Evolutionary conservation across 2,797 vertebrate species (phyloP).

Genomic region (Enteromius unitaeniatus): DNA sequence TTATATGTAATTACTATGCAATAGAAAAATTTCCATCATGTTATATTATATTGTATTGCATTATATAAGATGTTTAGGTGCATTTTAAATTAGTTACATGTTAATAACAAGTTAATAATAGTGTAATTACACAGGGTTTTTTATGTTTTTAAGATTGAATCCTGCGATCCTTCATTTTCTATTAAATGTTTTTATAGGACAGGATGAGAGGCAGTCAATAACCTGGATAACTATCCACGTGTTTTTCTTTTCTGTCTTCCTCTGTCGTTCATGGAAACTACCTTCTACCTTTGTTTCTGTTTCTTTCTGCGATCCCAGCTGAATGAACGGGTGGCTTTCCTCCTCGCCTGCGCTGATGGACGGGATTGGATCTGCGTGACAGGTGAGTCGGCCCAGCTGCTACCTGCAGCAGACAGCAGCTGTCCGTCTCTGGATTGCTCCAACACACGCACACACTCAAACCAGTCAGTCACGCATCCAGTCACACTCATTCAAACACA

Average conservation of each 20-base stretch:
- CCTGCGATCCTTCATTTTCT: neutral
- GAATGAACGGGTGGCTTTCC: conserved; percentile 62
- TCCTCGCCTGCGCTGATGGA: conserved; percentile 72
- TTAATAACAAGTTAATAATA: neutral
- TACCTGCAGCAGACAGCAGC: conserved; percentile 76
- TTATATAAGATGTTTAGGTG: neutral
- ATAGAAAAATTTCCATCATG: neutral
- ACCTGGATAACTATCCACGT: conserved; percentile 5
- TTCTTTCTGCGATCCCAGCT: conserved; percentile 68
- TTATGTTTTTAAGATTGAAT: neutral
- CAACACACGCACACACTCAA: conserved; percentile 21
- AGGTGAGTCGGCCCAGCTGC: conserved; percentile 82
- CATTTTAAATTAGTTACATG: neutral
- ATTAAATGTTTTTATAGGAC: conserved; percentile 3
- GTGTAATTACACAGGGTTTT: neutral
- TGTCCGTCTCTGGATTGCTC: conserved; percentile 61
- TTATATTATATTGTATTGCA: neutral
- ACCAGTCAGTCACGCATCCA: conserved; percentile 45
- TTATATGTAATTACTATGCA: neutral
- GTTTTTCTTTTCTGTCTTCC: conserved; percentile 36
- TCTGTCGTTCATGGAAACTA: conserved; percentile 41
- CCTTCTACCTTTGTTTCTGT: conserved; percentile 47
- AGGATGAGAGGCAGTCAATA: neutral
- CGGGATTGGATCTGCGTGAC: conserved; percentile 80
- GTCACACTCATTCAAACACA: conserved; percentile 61